phyloP scores from a whole-genome alignment of 1,140 invertebrate genomes.

The Drosophila pandora region DNA sequence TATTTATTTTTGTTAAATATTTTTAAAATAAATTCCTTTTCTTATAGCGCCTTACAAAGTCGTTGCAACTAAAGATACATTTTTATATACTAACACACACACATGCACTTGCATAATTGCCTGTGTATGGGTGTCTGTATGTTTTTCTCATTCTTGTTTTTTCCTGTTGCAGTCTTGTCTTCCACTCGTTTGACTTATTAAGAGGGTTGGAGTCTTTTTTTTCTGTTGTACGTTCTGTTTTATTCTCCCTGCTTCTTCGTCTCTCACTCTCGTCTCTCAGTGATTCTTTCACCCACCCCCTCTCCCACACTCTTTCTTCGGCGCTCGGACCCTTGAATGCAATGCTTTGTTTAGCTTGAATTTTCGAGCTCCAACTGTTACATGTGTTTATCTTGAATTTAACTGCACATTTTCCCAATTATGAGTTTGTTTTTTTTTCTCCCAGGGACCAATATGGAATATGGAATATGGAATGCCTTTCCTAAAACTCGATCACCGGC shows the following conservation, averaged over 20 bases:
- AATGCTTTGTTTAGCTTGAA: conserved; percentile 72
- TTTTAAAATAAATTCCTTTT: no score
- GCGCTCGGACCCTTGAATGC: conserved; percentile 62
- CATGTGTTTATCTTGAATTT: conserved; percentile 74
- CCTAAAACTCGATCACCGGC: conserved; percentile 27
- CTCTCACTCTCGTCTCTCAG: conserved; percentile 26
- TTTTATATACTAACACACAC: conserved; percentile 41
- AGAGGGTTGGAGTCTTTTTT: conserved; percentile 76
- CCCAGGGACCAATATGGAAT: conserved; percentile 9
- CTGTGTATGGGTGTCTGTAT: conserved; percentile 34
- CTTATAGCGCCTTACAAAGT: conserved; percentile 15
- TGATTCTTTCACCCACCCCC: conserved; percentile 10
- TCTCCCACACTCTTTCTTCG: conserved; percentile 18
- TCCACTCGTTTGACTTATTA: conserved; percentile 73
- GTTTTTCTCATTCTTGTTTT: conserved; percentile 56
- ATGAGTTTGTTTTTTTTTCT: conserved; percentile 26
- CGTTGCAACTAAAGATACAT: conserved; percentile 11
- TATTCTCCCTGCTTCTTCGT: conserved; percentile 53
- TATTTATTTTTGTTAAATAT: no score
- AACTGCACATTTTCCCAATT: conserved; percentile 68
- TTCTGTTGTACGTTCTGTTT: conserved; percentile 47
- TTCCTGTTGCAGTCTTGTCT: conserved; percentile 68
- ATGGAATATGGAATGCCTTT: not conserved
- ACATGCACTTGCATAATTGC: conserved; percentile 29
- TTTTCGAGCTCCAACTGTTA: conserved; percentile 70